Conservation (phyloP, 2,888 invertebrate genomes). For the Brachyptera putata region DNA sequence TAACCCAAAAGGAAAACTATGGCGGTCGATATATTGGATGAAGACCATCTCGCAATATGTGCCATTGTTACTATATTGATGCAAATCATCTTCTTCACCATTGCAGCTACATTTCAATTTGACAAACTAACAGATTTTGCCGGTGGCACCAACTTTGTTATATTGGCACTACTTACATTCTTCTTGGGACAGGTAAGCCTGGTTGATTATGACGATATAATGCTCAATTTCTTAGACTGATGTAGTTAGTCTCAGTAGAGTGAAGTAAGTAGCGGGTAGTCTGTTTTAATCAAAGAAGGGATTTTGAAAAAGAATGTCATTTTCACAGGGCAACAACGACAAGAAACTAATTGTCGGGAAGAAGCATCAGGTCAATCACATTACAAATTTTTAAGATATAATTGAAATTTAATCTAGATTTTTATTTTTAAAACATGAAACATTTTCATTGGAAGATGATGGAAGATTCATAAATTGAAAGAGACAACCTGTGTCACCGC, state of each 20-base stretch:
- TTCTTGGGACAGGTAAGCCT: conserved; percentile 73
- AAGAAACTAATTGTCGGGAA: conserved; percentile 9
- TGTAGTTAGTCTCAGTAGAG: too few relatives aligned
- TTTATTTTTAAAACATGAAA: background rate
- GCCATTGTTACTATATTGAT: conserved; percentile 78
- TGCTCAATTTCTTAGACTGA: too few relatives aligned
- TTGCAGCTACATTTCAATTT: conserved; percentile 80
- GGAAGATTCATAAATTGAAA: conserved; percentile 1
- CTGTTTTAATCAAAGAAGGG: too few relatives aligned
- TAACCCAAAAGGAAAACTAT: too few relatives aligned
- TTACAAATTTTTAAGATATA: background rate
- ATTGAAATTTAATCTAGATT: background rate
- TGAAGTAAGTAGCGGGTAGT: too few relatives aligned
- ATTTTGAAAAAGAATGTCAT: conserved; percentile 21
- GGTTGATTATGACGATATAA: too few relatives aligned
- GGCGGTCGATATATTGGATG: conserved; percentile 71
- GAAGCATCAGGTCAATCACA: conserved; percentile 9
- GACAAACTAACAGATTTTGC: conserved; percentile 92
- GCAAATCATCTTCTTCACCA: conserved; percentile 83
- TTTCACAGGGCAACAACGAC: conserved; percentile 9
- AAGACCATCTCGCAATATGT: conserved; percentile 80
- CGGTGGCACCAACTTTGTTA: conserved; percentile 88
- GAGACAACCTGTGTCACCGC: conserved; percentile 4
- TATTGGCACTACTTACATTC: conserved; percentile 82
- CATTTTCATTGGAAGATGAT: background rate